Conservation (phyloP, 1,140 invertebrate genomes). For the Periplaneta americana region DNA sequence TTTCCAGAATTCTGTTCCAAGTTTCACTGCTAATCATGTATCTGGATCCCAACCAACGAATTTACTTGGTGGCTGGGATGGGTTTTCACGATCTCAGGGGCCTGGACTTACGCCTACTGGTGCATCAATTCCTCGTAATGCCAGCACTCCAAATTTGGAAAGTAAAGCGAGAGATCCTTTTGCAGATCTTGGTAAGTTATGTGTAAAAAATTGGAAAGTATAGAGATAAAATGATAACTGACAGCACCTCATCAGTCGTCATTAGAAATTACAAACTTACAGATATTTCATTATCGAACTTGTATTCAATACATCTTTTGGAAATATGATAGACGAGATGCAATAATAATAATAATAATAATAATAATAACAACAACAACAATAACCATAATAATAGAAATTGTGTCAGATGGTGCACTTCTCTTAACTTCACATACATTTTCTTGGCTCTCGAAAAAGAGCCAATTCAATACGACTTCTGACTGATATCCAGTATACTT, state of each 20-base stretch:
- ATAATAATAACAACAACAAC: no score
- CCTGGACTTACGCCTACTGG: constrained; percentile 13
- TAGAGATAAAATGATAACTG: not conserved
- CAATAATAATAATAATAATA: no score
- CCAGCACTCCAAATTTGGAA: constrained; percentile 52
- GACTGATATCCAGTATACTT: no score
- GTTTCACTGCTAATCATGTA: not conserved
- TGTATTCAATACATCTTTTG: not conserved
- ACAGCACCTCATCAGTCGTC: no score
- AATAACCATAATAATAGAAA: no score
- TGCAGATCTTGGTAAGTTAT: constrained; percentile 41
- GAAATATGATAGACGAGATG: not conserved
- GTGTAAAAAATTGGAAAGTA: not conserved
- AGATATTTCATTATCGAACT: no score
- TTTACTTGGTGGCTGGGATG: constrained; percentile 12
- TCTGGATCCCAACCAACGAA: not conserved
- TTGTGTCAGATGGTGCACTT: no score
- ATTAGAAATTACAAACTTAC: no score
- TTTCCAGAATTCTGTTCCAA: not conserved
- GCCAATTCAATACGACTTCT: no score
- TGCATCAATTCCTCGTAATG: constrained; percentile 35
- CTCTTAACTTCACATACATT: no score
- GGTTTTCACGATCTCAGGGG: not conserved
- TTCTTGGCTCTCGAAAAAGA: no score
- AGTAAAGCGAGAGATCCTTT: constrained; percentile 47